Conservation (phyloP, 2,797 vertebrate species). For the Ctenopoma multispine region DNA sequence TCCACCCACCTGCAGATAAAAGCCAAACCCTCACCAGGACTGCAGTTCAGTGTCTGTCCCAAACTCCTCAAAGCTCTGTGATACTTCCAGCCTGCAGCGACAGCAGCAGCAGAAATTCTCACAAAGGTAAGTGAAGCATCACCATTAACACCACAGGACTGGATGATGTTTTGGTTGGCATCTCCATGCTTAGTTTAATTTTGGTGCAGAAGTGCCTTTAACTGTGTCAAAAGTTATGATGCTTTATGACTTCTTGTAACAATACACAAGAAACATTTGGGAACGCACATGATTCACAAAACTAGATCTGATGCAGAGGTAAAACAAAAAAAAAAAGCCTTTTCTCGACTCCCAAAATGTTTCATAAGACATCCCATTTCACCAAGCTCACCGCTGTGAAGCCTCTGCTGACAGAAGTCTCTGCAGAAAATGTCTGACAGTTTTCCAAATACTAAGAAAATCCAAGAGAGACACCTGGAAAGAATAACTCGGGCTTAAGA, state of each 20-base stretch:
- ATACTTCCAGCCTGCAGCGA: conserved; percentile 80
- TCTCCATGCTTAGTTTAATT: conserved; percentile 5
- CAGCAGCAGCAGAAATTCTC: conserved; percentile 57
- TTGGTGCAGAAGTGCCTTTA: background rate
- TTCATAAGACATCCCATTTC: conserved; percentile 30
- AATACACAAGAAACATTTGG: background rate
- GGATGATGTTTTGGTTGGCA: conserved; percentile 19
- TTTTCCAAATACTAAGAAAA: conserved; percentile 47
- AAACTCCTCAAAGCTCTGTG: conserved; percentile 82
- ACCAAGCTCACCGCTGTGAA: conserved; percentile 22
- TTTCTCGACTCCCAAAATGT: conserved; percentile 19
- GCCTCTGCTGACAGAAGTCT: conserved; percentile 43
- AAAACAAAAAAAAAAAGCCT: background rate
- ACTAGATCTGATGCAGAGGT: background rate
- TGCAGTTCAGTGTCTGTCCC: conserved; percentile 85
- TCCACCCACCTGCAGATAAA: conserved; percentile 98
- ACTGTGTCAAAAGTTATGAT: background rate
- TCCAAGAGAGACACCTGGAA: conserved; percentile 68
- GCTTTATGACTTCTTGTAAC: conserved; percentile 20
- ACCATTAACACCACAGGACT: conserved; percentile 28
- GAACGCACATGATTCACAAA: conserved; percentile 5
- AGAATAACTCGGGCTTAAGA: conserved; percentile 55
- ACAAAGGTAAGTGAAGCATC: conserved; percentile 87
- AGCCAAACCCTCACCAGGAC: conserved; percentile 90
- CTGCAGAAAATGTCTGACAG: conserved; percentile 36